Percentiles rank a stretch among this genome's conserved stretches.
These are phyloP conservation scores for Eurystomus gularis DNA, from an alignment of 2,113 vertebrate species.

Conservation along the genomic window DNA sequence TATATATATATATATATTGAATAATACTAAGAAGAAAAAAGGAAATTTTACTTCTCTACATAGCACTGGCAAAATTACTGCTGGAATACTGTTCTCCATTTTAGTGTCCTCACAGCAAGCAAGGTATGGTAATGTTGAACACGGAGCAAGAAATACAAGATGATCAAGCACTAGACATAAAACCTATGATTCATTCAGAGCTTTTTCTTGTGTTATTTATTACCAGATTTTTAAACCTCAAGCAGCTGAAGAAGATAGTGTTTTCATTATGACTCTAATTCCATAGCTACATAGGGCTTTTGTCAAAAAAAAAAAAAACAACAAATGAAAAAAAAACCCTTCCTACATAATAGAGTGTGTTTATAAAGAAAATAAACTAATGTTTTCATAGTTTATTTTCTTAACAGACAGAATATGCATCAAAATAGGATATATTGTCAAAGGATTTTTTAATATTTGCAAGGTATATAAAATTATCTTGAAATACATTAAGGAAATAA, in stretches of 20 bases:
- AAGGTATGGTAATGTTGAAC: background rate
- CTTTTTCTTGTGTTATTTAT: background rate
- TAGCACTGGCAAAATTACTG: background rate
- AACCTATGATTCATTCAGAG: background rate
- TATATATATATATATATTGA: background rate
- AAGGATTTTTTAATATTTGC: background rate
- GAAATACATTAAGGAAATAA: background rate
- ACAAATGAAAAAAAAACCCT: fast-evolving
- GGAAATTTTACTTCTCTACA: fast-evolving
- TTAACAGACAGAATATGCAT: background rate
- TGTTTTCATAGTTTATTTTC: background rate
- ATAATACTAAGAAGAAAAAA: background rate
- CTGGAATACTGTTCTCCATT: background rate
- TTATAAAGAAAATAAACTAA: background rate
- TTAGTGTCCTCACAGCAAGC: fast-evolving
- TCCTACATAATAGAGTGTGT: background rate
- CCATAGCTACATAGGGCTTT: fast-evolving
- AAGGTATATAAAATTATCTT: background rate
- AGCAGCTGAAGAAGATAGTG: fast-evolving
- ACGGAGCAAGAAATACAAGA: background rate
- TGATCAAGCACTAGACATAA: background rate
- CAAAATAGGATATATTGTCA: background rate
- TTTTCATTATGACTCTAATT: background rate
- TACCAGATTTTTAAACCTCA: background rate
- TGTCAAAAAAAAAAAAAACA: background rate